Evolutionary conservation across 2,113 vertebrate genomes (phyloP), one percentile per base, ranked within the genome.

Genomic region (Syngnathus typhle): DNA sequence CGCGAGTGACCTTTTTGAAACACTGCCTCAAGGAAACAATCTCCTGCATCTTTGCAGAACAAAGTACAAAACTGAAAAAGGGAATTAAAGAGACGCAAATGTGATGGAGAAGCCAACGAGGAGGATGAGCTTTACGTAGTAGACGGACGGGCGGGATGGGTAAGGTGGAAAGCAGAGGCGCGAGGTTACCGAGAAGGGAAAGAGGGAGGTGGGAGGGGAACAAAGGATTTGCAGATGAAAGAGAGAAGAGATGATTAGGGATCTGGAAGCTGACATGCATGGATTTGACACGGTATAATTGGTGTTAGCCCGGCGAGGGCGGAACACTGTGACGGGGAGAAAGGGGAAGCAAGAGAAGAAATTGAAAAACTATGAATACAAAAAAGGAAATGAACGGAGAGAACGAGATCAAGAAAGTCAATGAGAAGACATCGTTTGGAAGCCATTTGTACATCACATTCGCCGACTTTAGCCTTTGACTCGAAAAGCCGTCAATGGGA

Each of bases 201-300:
- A 47, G 36, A 58, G 67, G 80, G 67, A 70, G 76, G 73, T 64
- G 71, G 76, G 71, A 72, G 69, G 68, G 72, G 77, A 83, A 84
- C 83, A 89, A 88, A 88, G 86, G 86, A 82, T 84, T 80, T 76
- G 68, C 7, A 81, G 83, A 88, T 87, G 85, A 88, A 85, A 87
- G 86, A 83, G 80, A 82, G 85, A 68, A 77, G 72, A 76, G 77
- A 85, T 88, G 85, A 88, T 89, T 86, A 86, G 85, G 82, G 83
- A 87, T 88, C 82, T 85, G 84, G 78, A 85, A 85, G 81, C 72
- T 84, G 87, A 86, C 85, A 88, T 85, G 83, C 80, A 86, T 84
- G 83, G 83, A 89, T 89, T 86, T 89, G 85, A 87, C 85, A 86
- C 85, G 78, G 81, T 76, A 84, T 86, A 89, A 89, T 89, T 89